phyloP scores from a whole-genome alignment of 37 sponge, comb jelly and placozoan genomes.

The Chondrosia reniformis region DNA sequence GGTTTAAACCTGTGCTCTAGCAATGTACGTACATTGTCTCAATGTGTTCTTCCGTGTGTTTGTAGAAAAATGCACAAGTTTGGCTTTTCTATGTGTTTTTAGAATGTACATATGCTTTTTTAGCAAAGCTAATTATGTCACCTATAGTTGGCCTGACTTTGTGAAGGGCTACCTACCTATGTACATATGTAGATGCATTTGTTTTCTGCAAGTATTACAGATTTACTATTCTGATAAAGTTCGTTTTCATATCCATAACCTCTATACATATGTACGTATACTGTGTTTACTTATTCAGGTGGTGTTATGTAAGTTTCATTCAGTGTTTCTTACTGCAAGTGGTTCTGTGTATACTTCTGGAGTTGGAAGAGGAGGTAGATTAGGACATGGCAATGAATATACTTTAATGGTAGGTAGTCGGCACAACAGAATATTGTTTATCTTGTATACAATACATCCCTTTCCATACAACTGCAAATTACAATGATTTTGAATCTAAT shows the following conservation, averaged over 20 bases:
- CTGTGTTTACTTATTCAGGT: slow-evolving; percentile 47
- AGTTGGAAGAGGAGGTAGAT: slow-evolving; percentile 82
- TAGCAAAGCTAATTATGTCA: slow-evolving; percentile 11
- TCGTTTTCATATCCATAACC: neutral
- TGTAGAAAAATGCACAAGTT: neutral
- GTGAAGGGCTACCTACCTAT: neutral
- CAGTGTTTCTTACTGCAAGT: slow-evolving; percentile 61
- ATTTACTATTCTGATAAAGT: neutral
- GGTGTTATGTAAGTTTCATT: slow-evolving; percentile 89
- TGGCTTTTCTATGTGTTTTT: too few species aligned
- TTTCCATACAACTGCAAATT: too few species aligned
- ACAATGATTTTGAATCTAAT: too few species aligned
- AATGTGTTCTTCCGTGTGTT: slow-evolving; percentile 9
- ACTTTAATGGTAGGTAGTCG: slow-evolving; percentile 52
- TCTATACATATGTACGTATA: neutral
- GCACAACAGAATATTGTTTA: too few species aligned
- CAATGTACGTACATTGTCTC: too few species aligned
- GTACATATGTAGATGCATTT: neutral
- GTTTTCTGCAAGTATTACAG: neutral
- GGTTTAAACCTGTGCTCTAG: too few species aligned
- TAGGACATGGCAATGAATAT: slow-evolving; percentile 87
- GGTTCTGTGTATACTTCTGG: slow-evolving; percentile 92
- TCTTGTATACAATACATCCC: too few species aligned
- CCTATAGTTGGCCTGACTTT: neutral
- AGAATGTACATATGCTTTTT: too few species aligned